Evolutionary conservation across 1,140 invertebrate species (phyloP).

Genomic region (Aphelenchoides besseyi): DNA sequence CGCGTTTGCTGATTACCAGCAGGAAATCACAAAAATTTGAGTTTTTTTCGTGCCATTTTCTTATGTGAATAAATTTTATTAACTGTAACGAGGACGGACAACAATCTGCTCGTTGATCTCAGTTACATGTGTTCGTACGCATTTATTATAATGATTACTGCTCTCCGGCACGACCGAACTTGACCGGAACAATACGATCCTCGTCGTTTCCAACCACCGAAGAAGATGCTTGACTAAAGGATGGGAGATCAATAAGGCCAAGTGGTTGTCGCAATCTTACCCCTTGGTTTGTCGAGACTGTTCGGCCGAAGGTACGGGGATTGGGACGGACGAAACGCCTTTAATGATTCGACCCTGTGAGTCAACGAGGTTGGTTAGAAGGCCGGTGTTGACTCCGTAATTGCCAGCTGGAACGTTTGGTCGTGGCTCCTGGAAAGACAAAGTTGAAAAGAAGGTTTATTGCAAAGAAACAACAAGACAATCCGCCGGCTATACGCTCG

Average conservation of each 20-base stretch:
- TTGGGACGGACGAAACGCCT: constrained; percentile 35
- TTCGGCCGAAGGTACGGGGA: constrained; percentile 21
- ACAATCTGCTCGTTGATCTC: no score
- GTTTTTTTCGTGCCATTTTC: no score
- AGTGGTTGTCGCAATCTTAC: neutral
- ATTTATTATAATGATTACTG: constrained; percentile 7
- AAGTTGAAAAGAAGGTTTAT: no score
- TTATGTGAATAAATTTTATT: constrained; percentile 23
- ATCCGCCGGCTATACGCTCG: neutral
- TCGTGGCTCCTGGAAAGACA: constrained; percentile 36
- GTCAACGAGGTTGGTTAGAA: constrained; percentile 52
- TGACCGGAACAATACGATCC: constrained; percentile 44
- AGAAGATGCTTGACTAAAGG: constrained; percentile 37
- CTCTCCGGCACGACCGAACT: constrained; percentile 35
- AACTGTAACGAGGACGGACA: no score
- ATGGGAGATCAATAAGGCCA: neutral
- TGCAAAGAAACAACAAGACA: neutral
- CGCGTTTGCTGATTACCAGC: constrained; percentile 21
- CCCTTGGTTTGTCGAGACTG: constrained; percentile 36
- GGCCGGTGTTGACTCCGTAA: constrained; percentile 47
- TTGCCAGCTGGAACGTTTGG: constrained; percentile 39
- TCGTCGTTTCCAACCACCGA: constrained; percentile 41
- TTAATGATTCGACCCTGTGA: constrained; percentile 50
- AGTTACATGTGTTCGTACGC: no score
- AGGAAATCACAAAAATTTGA: constrained; percentile 37